Evolutionary conservation across 2,888 invertebrate species (phyloP), one percentile per base, ranked within the genome.

Genomic region (Therioaphis trifolii): DNA sequence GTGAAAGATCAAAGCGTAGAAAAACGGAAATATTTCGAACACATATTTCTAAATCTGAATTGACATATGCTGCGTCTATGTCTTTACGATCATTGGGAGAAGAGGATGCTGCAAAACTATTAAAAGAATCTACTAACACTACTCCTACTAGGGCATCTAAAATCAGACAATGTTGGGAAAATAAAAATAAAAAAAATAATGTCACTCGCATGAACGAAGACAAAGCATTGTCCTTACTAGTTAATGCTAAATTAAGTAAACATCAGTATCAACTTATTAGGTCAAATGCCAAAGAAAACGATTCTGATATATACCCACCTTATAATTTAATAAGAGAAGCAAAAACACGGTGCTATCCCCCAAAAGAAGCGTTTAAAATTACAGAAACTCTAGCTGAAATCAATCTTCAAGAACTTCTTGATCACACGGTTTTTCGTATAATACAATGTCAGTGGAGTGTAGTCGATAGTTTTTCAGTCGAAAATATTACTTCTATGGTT

Each of bases 321-420:
- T 18, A n/a, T 35, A 35, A 35, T 35, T 35, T 35, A 35, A 35
- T 35, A 35, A 35, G 35, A 35, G 69, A 71, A 71, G 46, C 24
- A 71, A 46, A 71, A 71, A 46, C 43, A 71, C 46, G 24, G 24
- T 71, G 46, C 55, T 55, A 55, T 55, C 21, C 55, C 55, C 55
- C 55, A 11, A 55, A 55, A 55, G 55, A 55, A 66, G 66, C n/a
- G n/a, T n/a, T n/a, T n/a, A n/a, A n/a, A n/a, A n/a, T n/a, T n/a
- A n/a, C n/a, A n/a, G n/a, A n/a, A n/a, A 5, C 35, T 35, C 66
- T 66, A 14, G 66, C 66, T 66, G 66, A 66, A 66, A 66, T 66
- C n/a, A 18, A 66, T 66, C 66, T 66, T 66, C 66, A 66, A 66
- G 35, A 66, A 66, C 35, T 66, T 35, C 66, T 66, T 66, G 66